phyloP scores from a whole-genome alignment of 2,888 invertebrate genomes.

The Cephalotes varians region DNA sequence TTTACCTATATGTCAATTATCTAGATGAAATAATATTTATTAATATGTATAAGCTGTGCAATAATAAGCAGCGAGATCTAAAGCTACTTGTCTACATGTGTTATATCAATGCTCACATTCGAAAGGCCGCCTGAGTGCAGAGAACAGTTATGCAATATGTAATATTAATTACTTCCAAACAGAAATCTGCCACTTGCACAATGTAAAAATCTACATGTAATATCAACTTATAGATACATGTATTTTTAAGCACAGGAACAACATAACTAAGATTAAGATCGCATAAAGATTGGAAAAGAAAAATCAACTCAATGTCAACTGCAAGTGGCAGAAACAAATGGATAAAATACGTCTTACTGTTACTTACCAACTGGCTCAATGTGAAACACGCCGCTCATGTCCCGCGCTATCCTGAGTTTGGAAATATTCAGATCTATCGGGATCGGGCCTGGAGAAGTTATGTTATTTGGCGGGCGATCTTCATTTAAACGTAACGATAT shows the following conservation, averaged over 20 bases:
- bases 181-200: slow-evolving; percentile 78
- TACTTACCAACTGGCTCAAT: slow-evolving; percentile 88
- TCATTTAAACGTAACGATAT: slow-evolving; percentile 92
- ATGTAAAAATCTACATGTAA: slow-evolving; percentile 45
- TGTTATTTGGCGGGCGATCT: slow-evolving; percentile 93
- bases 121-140: slow-evolving; percentile 83
- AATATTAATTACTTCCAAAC: slow-evolving; percentile 74
- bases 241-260: slow-evolving; percentile 28
- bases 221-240: slow-evolving; percentile 36
- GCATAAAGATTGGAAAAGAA: slow-evolving; percentile 33
- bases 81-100: slow-evolving; percentile 79
- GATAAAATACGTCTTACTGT: neutral
- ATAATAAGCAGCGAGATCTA: slow-evolving; percentile 72
- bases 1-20: slow-evolving; percentile 46
- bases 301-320: slow-evolving; percentile 55
- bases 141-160: slow-evolving; percentile 80
- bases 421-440: slow-evolving; percentile 92
- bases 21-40: slow-evolving; percentile 13
- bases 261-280: slow-evolving; percentile 37
- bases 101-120: slow-evolving; percentile 84
- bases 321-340: slow-evolving; percentile 78
- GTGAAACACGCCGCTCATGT: slow-evolving; percentile 91
- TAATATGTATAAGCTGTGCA: slow-evolving; percentile 51
- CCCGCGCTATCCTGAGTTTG: slow-evolving; percentile 90
- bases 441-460: slow-evolving; percentile 93